Evolutionary conservation across 2,888 invertebrate species (phyloP).

Genomic region (Pharmacophagus antenor): DNA sequence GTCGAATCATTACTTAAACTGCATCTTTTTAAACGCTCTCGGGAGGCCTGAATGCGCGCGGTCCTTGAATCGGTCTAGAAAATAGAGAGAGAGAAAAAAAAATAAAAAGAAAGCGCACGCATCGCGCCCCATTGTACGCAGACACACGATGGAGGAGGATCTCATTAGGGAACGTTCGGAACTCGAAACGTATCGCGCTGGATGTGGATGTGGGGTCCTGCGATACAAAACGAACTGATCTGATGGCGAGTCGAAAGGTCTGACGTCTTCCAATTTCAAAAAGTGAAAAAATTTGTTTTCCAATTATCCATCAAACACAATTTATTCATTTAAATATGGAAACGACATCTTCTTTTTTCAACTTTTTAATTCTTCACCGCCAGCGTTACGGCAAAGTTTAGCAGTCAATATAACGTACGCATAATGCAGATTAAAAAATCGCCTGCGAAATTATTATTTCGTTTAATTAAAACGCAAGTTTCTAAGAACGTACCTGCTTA

Average conservation of each 20-base stretch:
- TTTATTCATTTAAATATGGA: neutral
- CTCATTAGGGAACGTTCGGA: conserved; percentile 56
- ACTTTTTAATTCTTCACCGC: neutral
- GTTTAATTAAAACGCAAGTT: conserved; percentile 23
- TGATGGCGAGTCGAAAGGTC: no score
- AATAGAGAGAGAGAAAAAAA: conserved; percentile 43
- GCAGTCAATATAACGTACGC: neutral
- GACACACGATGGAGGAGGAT: conserved; percentile 72
- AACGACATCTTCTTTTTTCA: neutral
- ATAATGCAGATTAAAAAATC: conserved; percentile 12
- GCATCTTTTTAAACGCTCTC: conserved; percentile 70
- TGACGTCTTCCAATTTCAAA: no score
- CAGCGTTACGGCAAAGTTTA: conserved; percentile 2
- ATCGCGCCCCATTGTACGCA: conserved; percentile 72
- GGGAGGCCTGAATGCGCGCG: conserved; percentile 63
- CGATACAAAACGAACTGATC: neutral
- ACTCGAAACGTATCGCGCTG: conserved; percentile 10
- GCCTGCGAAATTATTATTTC: conserved; percentile 12
- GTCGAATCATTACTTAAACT: conserved; percentile 75
- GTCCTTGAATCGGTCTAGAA: conserved; percentile 59
- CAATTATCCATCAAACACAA: no score
- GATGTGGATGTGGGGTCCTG: conserved; percentile 25
- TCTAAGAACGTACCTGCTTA: conserved; percentile 30
- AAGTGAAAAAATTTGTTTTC: no score
- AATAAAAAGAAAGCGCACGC: conserved; percentile 66